Evolutionary conservation across 1,140 invertebrate genomes (phyloP).

Genomic region (Aplysia californica): DNA sequence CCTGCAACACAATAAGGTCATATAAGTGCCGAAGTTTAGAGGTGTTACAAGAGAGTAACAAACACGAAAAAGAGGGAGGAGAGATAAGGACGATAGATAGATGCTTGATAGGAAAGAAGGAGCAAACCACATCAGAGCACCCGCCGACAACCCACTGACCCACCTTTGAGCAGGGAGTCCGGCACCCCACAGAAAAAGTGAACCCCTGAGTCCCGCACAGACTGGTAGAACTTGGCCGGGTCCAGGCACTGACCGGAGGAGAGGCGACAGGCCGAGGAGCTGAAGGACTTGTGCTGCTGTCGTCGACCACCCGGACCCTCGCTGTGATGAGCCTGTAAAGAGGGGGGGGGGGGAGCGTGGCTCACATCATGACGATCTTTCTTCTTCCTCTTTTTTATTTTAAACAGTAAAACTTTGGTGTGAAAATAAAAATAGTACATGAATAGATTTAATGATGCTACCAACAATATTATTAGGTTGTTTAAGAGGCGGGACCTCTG

Average conservation of each 20-base stretch:
- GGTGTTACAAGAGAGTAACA: background rate
- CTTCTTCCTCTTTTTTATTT: no score
- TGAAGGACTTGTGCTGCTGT: background rate
- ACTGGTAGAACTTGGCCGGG: constrained; percentile 66
- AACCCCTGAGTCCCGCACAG: constrained; percentile 62
- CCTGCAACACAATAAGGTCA: background rate
- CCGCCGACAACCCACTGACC: background rate
- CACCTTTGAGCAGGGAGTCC: constrained; percentile 70
- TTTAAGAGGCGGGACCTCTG: no score
- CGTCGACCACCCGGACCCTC: background rate
- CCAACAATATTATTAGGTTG: no score
- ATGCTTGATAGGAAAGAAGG: background rate
- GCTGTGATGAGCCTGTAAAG: constrained; percentile 29
- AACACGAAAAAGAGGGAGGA: background rate
- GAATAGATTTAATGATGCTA: no score
- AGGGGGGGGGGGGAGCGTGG: background rate
- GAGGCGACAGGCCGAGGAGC: background rate
- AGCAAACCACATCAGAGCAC: background rate
- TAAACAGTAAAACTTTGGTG: no score
- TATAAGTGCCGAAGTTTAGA: background rate
- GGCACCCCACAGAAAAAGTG: constrained; percentile 70
- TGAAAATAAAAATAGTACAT: no score
- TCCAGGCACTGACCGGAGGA: constrained; percentile 41
- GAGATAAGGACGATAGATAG: background rate
- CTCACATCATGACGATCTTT: no score